Conservation (phyloP, 1,140 invertebrate genomes). For the Heliothis virescens region DNA sequence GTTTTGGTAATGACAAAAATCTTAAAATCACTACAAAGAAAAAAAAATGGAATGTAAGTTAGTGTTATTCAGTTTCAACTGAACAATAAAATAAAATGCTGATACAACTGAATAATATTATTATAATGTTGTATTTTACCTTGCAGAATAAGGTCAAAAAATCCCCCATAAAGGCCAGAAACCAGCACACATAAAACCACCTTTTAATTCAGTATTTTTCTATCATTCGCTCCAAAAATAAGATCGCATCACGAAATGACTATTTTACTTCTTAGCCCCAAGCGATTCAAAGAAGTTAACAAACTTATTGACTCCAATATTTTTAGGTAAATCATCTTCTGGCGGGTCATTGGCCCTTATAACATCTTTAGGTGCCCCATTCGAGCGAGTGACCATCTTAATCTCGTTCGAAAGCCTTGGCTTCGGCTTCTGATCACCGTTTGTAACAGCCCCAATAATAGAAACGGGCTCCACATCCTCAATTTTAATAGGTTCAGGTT, state of each 20-base stretch:
- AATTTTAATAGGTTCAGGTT: conserved; percentile 4
- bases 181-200: neutral
- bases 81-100: too few species aligned
- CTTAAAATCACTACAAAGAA: too few species aligned
- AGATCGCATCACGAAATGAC: neutral
- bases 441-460: conserved; percentile 43
- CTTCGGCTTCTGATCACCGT: conserved; percentile 59
- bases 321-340: conserved; percentile 82
- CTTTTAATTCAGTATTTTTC: neutral
- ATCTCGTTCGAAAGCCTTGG: conserved; percentile 78
- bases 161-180: neutral
- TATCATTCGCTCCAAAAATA: neutral
- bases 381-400: conserved; percentile 75
- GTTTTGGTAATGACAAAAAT: too few species aligned
- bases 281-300: conserved; percentile 83
- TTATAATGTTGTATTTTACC: too few species aligned
- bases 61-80: too few species aligned
- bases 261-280: conserved; percentile 76
- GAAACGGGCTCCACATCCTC: neutral
- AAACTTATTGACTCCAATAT: conserved; percentile 83
- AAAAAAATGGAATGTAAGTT: too few species aligned
- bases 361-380: conserved; percentile 75
- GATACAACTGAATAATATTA: too few species aligned
- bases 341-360: conserved; percentile 82
- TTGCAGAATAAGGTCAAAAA: neutral